phyloP scores from a whole-genome alignment of 2,113 vertebrate species.

The Catharus fuscescens region DNA sequence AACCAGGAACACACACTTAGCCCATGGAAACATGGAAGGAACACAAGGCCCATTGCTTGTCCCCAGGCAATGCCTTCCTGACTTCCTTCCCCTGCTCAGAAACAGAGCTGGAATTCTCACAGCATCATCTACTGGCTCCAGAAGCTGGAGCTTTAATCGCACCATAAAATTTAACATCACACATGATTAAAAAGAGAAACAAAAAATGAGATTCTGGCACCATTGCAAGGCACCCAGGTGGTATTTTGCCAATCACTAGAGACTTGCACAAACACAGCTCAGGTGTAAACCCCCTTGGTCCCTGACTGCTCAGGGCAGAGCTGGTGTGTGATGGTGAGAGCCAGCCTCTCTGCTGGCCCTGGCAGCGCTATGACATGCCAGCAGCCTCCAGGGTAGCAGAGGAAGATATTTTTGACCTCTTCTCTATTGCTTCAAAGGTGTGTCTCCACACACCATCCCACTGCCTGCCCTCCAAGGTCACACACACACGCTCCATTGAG shows the following conservation, averaged over 20 bases:
- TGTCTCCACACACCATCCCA: background rate
- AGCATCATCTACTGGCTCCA: background rate
- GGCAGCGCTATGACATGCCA: background rate
- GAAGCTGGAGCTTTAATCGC: background rate
- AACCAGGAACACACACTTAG: background rate
- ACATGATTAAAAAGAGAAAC: background rate
- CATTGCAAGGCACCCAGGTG: background rate
- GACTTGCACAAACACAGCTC: background rate
- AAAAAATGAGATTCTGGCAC: background rate
- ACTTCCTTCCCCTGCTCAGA: background rate
- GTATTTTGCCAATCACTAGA: background rate
- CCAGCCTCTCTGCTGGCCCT: background rate
- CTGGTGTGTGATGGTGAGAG: background rate
- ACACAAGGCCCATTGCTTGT: background rate
- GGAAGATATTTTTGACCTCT: background rate
- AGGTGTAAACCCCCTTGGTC: background rate
- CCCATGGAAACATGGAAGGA: background rate
- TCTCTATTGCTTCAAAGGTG: background rate
- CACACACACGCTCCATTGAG: rapidly evolving
- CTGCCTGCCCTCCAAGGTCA: background rate
- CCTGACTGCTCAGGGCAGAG: background rate
- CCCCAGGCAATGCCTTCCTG: background rate
- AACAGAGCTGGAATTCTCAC: background rate
- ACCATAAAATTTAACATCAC: background rate
- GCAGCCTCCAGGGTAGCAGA: background rate